These are phyloP conservation scores for Xerus inauris DNA, from an alignment of 2,113 vertebrate species.

Conservation along the genomic window DNA sequence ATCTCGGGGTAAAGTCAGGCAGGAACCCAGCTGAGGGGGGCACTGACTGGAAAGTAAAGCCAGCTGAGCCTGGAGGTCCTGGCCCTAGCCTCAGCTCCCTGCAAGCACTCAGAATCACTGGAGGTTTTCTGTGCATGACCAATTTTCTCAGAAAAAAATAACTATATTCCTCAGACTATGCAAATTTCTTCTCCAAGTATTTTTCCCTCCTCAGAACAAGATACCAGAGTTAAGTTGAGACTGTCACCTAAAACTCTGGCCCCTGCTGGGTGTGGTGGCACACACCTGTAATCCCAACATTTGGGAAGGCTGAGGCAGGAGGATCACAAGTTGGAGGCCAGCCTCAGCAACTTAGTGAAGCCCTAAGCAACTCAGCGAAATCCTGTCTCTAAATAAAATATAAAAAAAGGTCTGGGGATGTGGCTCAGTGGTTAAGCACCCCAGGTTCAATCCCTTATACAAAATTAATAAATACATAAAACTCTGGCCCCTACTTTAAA, in stretches of 20 bases:
- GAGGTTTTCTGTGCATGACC: background rate
- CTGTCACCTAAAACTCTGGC: background rate
- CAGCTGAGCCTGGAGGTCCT: background rate
- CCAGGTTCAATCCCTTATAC: no score
- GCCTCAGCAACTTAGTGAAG: no score
- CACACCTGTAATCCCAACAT: no score
- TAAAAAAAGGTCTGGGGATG: no score
- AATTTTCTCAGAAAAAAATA: conserved; percentile 12
- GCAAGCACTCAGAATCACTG: background rate
- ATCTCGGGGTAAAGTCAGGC: conserved; percentile 6
- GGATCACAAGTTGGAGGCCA: no score
- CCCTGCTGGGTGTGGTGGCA: background rate
- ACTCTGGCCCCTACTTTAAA: conserved; percentile 8
- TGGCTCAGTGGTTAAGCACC: no score
- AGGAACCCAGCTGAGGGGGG: background rate
- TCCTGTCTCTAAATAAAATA: no score
- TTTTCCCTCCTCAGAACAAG: background rate
- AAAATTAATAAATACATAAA: background rate
- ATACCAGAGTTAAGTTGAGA: background rate
- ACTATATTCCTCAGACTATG: background rate
- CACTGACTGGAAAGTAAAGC: background rate
- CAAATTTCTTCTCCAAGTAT: conserved; percentile 1
- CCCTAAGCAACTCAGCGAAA: no score
- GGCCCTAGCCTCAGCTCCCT: background rate
- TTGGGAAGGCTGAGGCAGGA: no score